A percentile compares a stretch with the other conserved stretches of the same genome.
These are phyloP conservation scores for Eclectus roratus DNA, from an alignment of 2,113 vertebrate genomes.

Conservation along the genomic window DNA sequence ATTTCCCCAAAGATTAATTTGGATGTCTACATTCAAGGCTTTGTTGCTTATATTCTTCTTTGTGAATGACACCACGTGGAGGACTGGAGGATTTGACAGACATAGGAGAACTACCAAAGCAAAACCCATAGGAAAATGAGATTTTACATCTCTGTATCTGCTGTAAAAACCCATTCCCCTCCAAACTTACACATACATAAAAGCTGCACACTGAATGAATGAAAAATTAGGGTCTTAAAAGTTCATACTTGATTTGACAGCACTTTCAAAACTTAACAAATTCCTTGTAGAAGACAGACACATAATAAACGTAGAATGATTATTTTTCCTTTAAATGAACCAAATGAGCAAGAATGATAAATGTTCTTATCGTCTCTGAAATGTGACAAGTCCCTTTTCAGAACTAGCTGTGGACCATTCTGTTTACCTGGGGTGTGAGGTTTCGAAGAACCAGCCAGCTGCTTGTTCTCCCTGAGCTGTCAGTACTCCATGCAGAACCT, in stretches of 20 bases:
- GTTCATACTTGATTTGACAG: not conserved
- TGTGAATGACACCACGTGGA: not conserved
- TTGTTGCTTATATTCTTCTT: not conserved
- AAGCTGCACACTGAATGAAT: not conserved
- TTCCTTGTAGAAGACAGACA: not conserved
- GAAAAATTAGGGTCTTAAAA: not conserved
- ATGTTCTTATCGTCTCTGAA: not conserved
- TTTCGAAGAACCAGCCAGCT: conserved; percentile 98
- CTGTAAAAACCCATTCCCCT: not conserved
- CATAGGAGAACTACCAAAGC: not conserved
- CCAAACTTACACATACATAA: not conserved
- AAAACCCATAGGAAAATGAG: not conserved
- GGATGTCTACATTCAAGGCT: not conserved
- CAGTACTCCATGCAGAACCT: conserved; percentile 96
- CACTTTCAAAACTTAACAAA: not conserved
- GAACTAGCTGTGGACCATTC: not conserved
- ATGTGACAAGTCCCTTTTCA: not conserved
- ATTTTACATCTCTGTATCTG: not conserved
- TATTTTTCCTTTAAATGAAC: not conserved
- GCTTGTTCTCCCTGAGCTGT: conserved; percentile 93
- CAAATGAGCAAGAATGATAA: not conserved
- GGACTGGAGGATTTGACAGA: not conserved
- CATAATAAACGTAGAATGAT: not conserved
- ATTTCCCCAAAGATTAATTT: not conserved
- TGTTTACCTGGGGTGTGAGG: conserved; percentile 93